Conservation (phyloP, 2,888 invertebrate species). For the Atherix ibis region DNA sequence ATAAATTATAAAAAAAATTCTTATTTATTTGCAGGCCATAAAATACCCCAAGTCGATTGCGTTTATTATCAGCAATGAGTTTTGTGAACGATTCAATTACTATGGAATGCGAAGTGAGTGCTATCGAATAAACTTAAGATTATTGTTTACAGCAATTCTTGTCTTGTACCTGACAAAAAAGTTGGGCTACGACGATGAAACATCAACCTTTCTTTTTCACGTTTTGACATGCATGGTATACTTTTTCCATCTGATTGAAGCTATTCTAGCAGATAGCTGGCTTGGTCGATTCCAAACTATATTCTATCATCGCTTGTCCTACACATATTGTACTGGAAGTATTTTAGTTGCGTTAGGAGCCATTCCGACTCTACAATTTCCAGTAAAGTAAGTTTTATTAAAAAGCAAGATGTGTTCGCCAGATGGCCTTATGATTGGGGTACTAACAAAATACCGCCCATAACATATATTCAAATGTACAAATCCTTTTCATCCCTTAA, state of each 20-base stretch:
- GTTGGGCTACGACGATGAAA: constrained; percentile 52
- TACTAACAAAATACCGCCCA: too few relatives aligned
- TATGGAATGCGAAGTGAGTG: constrained; percentile 95
- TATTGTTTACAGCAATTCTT: constrained; percentile 93
- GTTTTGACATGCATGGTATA: constrained; percentile 74
- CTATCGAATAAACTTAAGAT: too few relatives aligned
- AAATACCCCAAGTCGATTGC: constrained; percentile 78
- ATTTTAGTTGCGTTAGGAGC: constrained; percentile 56
- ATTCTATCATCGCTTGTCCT: constrained; percentile 69
- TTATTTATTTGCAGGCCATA: constrained; percentile 18
- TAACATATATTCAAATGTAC: too few relatives aligned
- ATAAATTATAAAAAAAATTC: too few relatives aligned
- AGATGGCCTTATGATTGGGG: too few relatives aligned
- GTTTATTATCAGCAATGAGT: constrained; percentile 92
- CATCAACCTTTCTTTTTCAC: constrained; percentile 78
- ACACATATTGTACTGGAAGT: constrained; percentile 75
- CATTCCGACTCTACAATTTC: constrained; percentile 43
- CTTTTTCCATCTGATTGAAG: constrained; percentile 49
- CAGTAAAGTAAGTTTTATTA: constrained; percentile 32
- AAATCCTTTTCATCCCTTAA: too few relatives aligned
- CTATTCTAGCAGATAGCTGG: constrained; percentile 84
- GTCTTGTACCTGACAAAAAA: constrained; percentile 73
- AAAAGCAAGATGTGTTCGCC: too few relatives aligned
- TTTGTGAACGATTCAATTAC: constrained; percentile 92
- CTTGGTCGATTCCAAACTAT: constrained; percentile 77